These are phyloP conservation scores for Serilophus lunatus DNA, from an alignment of 2,113 vertebrate genomes.

Conservation along the genomic window DNA sequence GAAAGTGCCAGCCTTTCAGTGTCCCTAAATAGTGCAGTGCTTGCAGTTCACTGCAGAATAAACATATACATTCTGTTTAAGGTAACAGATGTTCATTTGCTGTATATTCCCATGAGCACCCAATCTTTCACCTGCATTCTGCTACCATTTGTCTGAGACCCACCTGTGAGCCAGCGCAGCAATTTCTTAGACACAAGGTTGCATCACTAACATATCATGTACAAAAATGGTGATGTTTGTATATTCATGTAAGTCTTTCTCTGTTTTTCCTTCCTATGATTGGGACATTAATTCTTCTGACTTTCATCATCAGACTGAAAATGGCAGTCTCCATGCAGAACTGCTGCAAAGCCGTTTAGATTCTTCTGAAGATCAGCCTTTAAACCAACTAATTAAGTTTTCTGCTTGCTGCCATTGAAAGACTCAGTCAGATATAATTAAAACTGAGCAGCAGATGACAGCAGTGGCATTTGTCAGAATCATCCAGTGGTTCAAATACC, in stretches of 20 bases:
- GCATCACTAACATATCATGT: neutral
- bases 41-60: constrained; percentile 27
- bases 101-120: constrained; percentile 3
- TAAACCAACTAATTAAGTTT: constrained; percentile 89
- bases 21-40: constrained; percentile 13
- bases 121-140: constrained; percentile 1
- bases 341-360: constrained; percentile 52
- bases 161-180: constrained; percentile 41
- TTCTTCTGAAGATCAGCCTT: constrained; percentile 60
- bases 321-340: neutral
- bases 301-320: neutral
- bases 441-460: constrained; percentile 87
- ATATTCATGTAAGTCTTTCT: neutral
- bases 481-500: constrained; percentile 91
- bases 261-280: neutral
- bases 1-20: constrained; percentile 19
- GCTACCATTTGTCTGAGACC: constrained; percentile 45
- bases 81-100: constrained; percentile 58
- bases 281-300: constrained; percentile 11
- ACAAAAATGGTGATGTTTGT: neutral
- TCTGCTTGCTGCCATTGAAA: constrained; percentile 78
- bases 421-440: constrained; percentile 90
- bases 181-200: neutral
- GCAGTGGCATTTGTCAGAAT: constrained; percentile 93
- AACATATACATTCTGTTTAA: constrained; percentile 25